Conservation (phyloP, 2,888 invertebrate genomes). For the Chymomyza fuscimana region DNA sequence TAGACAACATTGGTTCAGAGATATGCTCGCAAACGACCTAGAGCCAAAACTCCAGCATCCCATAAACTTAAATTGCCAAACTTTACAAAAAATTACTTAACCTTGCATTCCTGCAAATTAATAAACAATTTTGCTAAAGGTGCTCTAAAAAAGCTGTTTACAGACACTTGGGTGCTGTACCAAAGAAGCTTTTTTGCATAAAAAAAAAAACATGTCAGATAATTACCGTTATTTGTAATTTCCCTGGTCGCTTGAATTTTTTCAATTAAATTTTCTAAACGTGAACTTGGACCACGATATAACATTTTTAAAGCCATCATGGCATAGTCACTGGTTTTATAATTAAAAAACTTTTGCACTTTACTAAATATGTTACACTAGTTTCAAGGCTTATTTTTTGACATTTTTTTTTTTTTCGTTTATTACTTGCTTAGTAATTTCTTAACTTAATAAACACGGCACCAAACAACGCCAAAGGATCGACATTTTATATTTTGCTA, state of each 20-base stretch:
- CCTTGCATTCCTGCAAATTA: background rate
- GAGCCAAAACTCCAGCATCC: too few relatives aligned
- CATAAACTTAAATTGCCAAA: too few relatives aligned
- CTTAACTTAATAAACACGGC: slow-evolving; percentile 43
- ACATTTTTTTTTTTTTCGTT: background rate
- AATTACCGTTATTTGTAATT: slow-evolving; percentile 75
- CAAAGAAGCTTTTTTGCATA: too few relatives aligned
- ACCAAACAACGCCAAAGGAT: slow-evolving; percentile 65
- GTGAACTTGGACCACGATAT: slow-evolving; percentile 92
- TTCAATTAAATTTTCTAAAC: slow-evolving; percentile 90
- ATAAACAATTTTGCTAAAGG: background rate
- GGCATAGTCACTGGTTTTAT: slow-evolving; percentile 51
- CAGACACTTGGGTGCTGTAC: too few relatives aligned
- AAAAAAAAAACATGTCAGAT: background rate
- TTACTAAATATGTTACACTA: slow-evolving; percentile 39
- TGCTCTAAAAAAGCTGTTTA: background rate
- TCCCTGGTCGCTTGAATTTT: slow-evolving; percentile 93
- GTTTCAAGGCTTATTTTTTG: slow-evolving; percentile 20
- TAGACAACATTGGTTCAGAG: too few relatives aligned
- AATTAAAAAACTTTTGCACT: slow-evolving; percentile 17
- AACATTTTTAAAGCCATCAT: slow-evolving; percentile 84
- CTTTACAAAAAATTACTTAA: too few relatives aligned
- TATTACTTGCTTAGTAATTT: background rate
- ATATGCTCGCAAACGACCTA: too few relatives aligned
- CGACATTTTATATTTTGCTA: slow-evolving; percentile 20